Conservation (phyloP, 2,888 invertebrate species). For the Rhingia rostrata region DNA sequence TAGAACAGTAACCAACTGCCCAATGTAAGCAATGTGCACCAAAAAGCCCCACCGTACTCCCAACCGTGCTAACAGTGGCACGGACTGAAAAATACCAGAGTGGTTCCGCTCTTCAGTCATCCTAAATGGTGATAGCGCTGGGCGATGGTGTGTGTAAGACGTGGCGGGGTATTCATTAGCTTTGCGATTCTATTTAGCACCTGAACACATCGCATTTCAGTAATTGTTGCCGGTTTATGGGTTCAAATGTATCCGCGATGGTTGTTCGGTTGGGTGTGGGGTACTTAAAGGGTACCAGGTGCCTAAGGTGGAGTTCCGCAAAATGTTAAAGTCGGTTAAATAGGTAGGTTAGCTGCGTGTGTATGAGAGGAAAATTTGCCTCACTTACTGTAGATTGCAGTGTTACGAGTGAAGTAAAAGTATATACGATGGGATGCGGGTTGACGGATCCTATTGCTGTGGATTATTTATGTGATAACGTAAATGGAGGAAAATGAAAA, state of each 20-base stretch:
- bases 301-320: slow-evolving; percentile 12
- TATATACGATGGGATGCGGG: not conserved
- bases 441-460: too few relatives aligned
- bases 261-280: slow-evolving; percentile 1
- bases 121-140: slow-evolving; percentile 1
- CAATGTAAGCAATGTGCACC: slow-evolving; percentile 11
- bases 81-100: not conserved
- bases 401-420: not conserved
- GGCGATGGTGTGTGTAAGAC: not conserved
- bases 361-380: not conserved
- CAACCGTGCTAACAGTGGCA: not conserved
- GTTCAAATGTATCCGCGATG: slow-evolving; percentile 15
- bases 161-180: slow-evolving; percentile 18
- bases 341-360: not conserved
- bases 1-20: slow-evolving; percentile 28
- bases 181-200: slow-evolving; percentile 42
- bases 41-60: slow-evolving; percentile 4
- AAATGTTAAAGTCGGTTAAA: not conserved
- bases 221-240: slow-evolving; percentile 21
- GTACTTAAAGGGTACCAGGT: slow-evolving; percentile 15
- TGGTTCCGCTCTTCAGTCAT: slow-evolving; percentile 13
- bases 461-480: too few relatives aligned
- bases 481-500: too few relatives aligned
- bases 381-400: not conserved
- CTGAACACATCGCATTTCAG: slow-evolving; percentile 32